Percentiles rank a stretch among this genome's conserved stretches.
Evolutionary conservation across 2,113 vertebrate genomes (phyloP).

Genomic region (Solea senegalensis): DNA sequence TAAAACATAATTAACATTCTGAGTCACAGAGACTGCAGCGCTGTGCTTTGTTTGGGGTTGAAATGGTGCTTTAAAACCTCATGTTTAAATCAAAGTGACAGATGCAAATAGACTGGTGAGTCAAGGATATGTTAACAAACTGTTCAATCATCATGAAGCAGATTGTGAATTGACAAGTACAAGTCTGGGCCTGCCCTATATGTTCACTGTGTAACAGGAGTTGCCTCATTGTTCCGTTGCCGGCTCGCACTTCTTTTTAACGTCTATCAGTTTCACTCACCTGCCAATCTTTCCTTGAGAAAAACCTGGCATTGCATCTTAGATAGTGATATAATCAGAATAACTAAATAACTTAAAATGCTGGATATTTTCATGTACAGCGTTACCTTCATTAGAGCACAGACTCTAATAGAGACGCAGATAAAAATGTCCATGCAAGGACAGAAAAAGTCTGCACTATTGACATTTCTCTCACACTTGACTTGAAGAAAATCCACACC

Average conservation of each 20-base stretch:
- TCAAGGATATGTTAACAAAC: slow-evolving; percentile 29
- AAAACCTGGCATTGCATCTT: slow-evolving; percentile 2
- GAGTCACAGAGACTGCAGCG: not conserved
- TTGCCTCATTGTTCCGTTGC: slow-evolving; percentile 49
- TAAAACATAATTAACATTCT: not conserved
- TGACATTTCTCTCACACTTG: slow-evolving; percentile 5
- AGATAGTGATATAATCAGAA: not conserved
- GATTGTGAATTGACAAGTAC: slow-evolving; percentile 48
- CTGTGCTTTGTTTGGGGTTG: slow-evolving; percentile 9
- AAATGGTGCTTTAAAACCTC: slow-evolving; percentile 17
- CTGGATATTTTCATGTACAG: not conserved
- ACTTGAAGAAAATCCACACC: slow-evolving; percentile 10
- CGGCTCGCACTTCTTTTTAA: slow-evolving; percentile 38
- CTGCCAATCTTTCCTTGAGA: slow-evolving; percentile 41
- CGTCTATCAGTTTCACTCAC: slow-evolving; percentile 4
- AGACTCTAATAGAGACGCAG: not conserved
- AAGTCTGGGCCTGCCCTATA: slow-evolving; percentile 68
- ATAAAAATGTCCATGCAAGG: not conserved
- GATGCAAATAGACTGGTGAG: slow-evolving; percentile 13
- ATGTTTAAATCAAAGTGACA: slow-evolving; percentile 29
- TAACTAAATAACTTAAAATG: not conserved
- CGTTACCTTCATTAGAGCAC: not conserved
- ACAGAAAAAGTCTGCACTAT: not conserved
- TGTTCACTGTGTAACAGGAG: slow-evolving; percentile 64
- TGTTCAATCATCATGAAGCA: slow-evolving; percentile 46